These are phyloP conservation scores for Tetranychus truncatus DNA, from an alignment of 2,888 invertebrate genomes.

Conservation along the genomic window DNA sequence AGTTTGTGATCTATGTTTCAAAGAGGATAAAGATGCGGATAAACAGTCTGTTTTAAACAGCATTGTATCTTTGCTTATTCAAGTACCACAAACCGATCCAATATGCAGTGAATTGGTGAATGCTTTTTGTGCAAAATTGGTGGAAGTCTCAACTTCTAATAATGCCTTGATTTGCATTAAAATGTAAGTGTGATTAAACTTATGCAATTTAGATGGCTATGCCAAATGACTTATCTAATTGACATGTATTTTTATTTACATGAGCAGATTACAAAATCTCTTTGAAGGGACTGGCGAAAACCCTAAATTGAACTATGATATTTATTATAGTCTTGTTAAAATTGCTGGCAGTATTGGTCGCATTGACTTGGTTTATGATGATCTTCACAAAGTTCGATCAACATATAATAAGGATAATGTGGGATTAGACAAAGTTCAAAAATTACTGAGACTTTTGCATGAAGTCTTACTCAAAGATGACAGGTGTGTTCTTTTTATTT, in stretches of 20 bases:
- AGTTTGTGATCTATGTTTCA: constrained; percentile 78
- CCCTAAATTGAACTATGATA: constrained; percentile 68
- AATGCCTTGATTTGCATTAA: constrained; percentile 56
- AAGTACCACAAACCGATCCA: constrained; percentile 50
- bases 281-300: constrained; percentile 74
- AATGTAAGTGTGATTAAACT: constrained; percentile 42
- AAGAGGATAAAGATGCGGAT: constrained; percentile 53
- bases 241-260: neutral
- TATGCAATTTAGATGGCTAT: no score
- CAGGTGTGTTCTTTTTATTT: neutral
- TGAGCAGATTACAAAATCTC: constrained; percentile 50
- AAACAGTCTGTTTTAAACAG: constrained; percentile 75
- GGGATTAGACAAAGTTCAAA: constrained; percentile 45
- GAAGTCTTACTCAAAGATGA: constrained; percentile 69
- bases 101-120: constrained; percentile 70
- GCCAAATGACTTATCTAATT: no score
- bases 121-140: constrained; percentile 76
- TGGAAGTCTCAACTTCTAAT: constrained; percentile 63
- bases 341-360: constrained; percentile 72
- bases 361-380: constrained; percentile 61
- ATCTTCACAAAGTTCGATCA: constrained; percentile 46
- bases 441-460: constrained; percentile 66
- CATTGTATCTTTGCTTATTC: constrained; percentile 81
- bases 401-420: constrained; percentile 33
- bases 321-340: constrained; percentile 75